These are phyloP conservation scores for Ochropleura leucogaster DNA, from an alignment of 2,888 invertebrate genomes.

Conservation along the genomic window DNA sequence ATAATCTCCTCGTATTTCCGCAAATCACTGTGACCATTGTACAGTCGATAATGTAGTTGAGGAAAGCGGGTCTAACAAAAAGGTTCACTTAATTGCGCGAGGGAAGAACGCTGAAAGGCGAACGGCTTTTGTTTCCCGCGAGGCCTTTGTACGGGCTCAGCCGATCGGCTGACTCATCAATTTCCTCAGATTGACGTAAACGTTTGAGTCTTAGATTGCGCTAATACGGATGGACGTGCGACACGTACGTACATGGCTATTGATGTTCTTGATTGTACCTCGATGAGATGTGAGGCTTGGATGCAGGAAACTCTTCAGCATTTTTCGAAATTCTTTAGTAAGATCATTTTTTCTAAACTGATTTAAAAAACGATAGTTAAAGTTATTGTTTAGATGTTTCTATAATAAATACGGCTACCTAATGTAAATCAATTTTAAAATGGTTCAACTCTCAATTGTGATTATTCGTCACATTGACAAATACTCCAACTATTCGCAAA, in stretches of 20 bases:
- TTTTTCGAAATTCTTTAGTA: background rate
- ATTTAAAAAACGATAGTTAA: background rate
- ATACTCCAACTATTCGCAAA: background rate
- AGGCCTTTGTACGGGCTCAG: constrained; percentile 81
- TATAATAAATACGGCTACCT: background rate
- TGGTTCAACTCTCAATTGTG: background rate
- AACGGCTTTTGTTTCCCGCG: constrained; percentile 85
- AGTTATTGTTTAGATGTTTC: too few relatives aligned
- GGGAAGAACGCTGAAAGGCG: constrained; percentile 86
- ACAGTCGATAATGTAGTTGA: constrained; percentile 87
- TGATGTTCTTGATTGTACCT: constrained; percentile 13
- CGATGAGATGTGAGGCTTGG: constrained; percentile 25
- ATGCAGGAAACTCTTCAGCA: background rate
- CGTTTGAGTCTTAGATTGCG: constrained; percentile 81
- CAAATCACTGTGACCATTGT: constrained; percentile 89
- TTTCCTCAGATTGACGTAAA: constrained; percentile 83
- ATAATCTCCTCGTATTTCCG: constrained; percentile 85
- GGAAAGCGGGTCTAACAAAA: constrained; percentile 85
- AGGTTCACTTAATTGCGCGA: constrained; percentile 88
- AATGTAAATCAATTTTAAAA: background rate
- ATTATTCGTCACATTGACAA: background rate
- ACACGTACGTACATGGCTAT: constrained; percentile 37
- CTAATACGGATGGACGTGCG: constrained; percentile 60
- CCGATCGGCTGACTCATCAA: constrained; percentile 87
- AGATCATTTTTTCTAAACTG: background rate